phyloP scores from a whole-genome alignment of 2,113 vertebrate species.

The Rhineura floridana region DNA sequence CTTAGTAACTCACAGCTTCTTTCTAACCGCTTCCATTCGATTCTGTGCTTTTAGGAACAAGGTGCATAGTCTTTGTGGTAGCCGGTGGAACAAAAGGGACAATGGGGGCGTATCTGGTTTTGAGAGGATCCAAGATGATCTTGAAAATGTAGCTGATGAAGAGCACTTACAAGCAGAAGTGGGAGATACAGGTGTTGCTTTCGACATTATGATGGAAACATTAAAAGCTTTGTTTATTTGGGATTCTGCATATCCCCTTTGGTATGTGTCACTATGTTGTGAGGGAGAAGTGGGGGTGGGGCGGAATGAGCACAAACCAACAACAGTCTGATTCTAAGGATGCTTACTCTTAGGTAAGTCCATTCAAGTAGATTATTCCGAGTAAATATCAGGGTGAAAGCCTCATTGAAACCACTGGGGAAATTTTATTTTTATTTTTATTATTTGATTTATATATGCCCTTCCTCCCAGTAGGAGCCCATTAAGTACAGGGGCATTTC shows the following conservation, averaged over 20 bases:
- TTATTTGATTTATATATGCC: no score
- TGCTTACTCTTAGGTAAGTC: background rate
- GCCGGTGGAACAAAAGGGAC: conserved; percentile 74
- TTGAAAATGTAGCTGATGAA: conserved; percentile 44
- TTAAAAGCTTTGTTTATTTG: no score
- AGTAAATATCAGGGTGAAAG: background rate
- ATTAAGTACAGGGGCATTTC: no score
- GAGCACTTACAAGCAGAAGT: conserved; percentile 30
- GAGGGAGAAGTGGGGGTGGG: background rate
- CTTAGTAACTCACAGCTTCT: background rate
- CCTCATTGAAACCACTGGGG: background rate
- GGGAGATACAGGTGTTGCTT: conserved; percentile 50
- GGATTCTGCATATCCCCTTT: background rate
- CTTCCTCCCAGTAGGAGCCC: no score
- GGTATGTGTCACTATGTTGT: background rate
- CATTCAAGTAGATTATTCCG: no score
- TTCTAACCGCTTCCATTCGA: background rate
- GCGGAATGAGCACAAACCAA: background rate
- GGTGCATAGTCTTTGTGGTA: conserved; percentile 80
- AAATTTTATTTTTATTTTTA: no score
- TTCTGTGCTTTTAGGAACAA: conserved; percentile 84
- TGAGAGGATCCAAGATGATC: conserved; percentile 56
- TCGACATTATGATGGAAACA: background rate
- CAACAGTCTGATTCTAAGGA: background rate
- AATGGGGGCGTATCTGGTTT: conserved; percentile 70